Evolutionary conservation across 2,888 invertebrate genomes (phyloP).

Genomic region (Tetranychus truncatus): DNA sequence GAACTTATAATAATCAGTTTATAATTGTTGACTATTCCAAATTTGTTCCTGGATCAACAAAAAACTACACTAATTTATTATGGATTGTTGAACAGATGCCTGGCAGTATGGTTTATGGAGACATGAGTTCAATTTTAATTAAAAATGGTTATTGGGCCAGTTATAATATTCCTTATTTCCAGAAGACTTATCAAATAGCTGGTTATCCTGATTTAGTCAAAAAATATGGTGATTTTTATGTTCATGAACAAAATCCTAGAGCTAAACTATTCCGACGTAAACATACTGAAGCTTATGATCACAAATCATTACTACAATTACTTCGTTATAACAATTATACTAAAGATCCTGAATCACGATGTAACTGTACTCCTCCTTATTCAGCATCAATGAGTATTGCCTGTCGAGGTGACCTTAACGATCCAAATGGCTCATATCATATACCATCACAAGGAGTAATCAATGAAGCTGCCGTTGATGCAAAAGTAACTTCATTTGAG

Average conservation of each 20-base stretch:
- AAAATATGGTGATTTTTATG: conserved; percentile 43
- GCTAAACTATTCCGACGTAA: conserved; percentile 46
- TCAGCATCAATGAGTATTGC: conserved; percentile 52
- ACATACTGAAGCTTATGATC: conserved; percentile 40
- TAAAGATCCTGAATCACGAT: conserved; percentile 47
- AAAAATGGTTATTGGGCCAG: conserved; percentile 52
- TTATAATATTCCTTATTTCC: conserved; percentile 49
- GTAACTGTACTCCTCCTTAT: conserved; percentile 50
- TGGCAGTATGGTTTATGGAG: conserved; percentile 30
- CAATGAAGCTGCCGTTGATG: conserved; percentile 49
- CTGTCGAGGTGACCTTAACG: conserved; percentile 51
- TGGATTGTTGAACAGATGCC: conserved; percentile 58
- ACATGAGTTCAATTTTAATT: conserved; percentile 37
- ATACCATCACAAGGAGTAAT: conserved; percentile 49
- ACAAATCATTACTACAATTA: conserved; percentile 42
- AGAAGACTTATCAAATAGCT: conserved; percentile 44
- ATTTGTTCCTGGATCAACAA: conserved; percentile 38
- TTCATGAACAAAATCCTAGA: conserved; percentile 45
- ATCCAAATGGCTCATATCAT: conserved; percentile 49
- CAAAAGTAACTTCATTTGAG: conserved; percentile 38
- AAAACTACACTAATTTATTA: conserved; percentile 37
- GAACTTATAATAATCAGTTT: conserved; percentile 71
- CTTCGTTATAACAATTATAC: conserved; percentile 51
- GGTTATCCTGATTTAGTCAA: conserved; percentile 42
- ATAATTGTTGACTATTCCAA: conserved; percentile 53